phyloP scores from a whole-genome alignment of 2,113 vertebrate species.

The Noturus placidus region DNA sequence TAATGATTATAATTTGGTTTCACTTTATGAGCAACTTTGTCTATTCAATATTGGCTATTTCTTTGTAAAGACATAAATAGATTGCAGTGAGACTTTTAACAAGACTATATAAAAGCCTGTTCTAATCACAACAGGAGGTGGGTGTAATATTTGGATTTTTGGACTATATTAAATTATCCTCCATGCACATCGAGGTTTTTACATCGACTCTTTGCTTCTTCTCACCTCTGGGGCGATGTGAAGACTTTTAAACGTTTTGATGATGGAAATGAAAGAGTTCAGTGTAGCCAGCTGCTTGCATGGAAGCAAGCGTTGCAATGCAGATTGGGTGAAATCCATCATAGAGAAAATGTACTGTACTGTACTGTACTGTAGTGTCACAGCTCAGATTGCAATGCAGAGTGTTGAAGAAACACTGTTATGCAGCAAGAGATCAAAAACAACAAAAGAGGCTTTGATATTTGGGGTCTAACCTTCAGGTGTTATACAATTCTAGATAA shows the following conservation, averaged over 20 bases:
- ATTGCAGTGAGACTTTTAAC: neutral
- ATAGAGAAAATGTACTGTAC: neutral
- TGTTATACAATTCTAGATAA: neutral
- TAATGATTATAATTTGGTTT: neutral
- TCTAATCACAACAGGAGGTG: neutral
- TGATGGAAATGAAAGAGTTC: conserved; percentile 5
- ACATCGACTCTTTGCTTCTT: neutral
- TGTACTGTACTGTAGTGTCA: conserved; percentile 10
- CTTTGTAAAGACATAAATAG: neutral
- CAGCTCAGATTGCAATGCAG: neutral
- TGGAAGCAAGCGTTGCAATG: conserved; percentile 2
- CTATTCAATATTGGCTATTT: neutral
- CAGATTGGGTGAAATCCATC: conserved; percentile 9
- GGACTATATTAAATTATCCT: neutral
- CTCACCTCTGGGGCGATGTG: neutral
- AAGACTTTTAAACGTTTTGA: neutral
- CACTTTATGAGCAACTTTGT: neutral
- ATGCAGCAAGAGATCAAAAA: neutral
- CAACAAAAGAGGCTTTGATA: neutral
- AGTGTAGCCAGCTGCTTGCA: neutral
- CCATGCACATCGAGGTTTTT: neutral
- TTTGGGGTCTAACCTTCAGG: neutral
- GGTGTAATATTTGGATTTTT: neutral
- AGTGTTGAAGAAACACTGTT: neutral
- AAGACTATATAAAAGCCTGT: neutral